phyloP scores from a whole-genome alignment of 2,888 invertebrate species.

The Tubulanus polymorphus region DNA sequence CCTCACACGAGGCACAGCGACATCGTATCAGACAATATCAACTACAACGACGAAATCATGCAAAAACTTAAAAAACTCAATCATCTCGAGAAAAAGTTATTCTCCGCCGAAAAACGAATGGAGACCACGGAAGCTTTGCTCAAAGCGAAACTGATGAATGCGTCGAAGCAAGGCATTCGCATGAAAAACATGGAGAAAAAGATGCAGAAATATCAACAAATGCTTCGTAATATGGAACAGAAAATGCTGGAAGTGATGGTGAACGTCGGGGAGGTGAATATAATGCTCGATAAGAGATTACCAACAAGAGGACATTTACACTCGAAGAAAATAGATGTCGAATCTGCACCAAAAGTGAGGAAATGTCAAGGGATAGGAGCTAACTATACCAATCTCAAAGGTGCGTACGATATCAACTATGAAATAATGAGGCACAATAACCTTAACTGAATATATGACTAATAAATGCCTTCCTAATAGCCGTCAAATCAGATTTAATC shows the following conservation, averaged over 20 bases:
- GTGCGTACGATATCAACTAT: no score
- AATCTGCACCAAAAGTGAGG: constrained; percentile 29
- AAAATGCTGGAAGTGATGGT: constrained; percentile 45
- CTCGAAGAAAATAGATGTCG: constrained; percentile 31
- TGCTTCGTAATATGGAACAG: constrained; percentile 35
- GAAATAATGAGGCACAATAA: no score
- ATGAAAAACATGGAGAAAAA: constrained; percentile 33
- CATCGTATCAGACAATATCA: not conserved
- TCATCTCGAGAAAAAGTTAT: not conserved
- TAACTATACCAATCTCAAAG: no score
- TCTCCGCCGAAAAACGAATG: not conserved
- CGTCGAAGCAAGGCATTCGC: constrained; percentile 30
- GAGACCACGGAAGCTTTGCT: constrained; percentile 23
- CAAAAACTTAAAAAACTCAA: not conserved
- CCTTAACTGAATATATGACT: no score
- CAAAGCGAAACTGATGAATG: constrained; percentile 28
- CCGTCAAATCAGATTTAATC: no score
- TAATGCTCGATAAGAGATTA: constrained; percentile 31
- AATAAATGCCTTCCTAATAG: no score
- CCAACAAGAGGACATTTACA: constrained; percentile 18
- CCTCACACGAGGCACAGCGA: not conserved
- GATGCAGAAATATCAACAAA: constrained; percentile 27
- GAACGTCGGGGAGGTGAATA: constrained; percentile 45
- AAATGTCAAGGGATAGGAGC: no score
- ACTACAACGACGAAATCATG: not conserved